Evolutionary conservation across 2,888 invertebrate genomes (phyloP), one percentile per base, ranked within the genome.

Genomic region (Drosophila engyochracea): DNA sequence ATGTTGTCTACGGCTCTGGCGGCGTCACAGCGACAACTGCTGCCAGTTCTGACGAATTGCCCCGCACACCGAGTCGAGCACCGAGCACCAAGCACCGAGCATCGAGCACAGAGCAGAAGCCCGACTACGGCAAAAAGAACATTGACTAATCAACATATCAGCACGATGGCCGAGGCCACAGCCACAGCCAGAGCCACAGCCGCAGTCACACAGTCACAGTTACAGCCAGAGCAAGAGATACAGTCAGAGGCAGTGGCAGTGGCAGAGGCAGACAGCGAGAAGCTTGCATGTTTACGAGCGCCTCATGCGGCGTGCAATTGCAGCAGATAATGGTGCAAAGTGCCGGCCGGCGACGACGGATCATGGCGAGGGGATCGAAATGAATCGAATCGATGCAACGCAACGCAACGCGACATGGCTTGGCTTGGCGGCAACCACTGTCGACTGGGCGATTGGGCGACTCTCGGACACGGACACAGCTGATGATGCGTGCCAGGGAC

Each of bases 111-210:
- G 52, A 51, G 75, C 68, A 49, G 59, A 41, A 55, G 65, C 51
- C 57, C 31, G 37, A 59, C 58, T 53, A 57, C 39, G 53, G 62
- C 69, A 70, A 49, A 69, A 55, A 76, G 76, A 85, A 80, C 81
- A 85, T 78, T 82, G 85, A 74, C 89, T 83, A 88, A 85, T 85
- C 85, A 85, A 85, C 89, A 88, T 88, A 88, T 88, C 89, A 85
- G 86, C 85, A 85, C 83, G 85, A 71, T 76, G 83, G 51, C 44
- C 55, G 37, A 47, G 10, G 39, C 47, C 44, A 49, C 28, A 3
- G 28, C 28, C 28, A 28, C 14, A 12, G 44, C n/a, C 39, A 44
- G 9, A 52, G 33, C 22, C 51, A 39, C 58, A 65, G 44, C 4
- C 19, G 10, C 35, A 65, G 44, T 4, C 19, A 19, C 35, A 33